Conservation (phyloP, 2,888 invertebrate genomes). For the Leucozona laternaria region DNA sequence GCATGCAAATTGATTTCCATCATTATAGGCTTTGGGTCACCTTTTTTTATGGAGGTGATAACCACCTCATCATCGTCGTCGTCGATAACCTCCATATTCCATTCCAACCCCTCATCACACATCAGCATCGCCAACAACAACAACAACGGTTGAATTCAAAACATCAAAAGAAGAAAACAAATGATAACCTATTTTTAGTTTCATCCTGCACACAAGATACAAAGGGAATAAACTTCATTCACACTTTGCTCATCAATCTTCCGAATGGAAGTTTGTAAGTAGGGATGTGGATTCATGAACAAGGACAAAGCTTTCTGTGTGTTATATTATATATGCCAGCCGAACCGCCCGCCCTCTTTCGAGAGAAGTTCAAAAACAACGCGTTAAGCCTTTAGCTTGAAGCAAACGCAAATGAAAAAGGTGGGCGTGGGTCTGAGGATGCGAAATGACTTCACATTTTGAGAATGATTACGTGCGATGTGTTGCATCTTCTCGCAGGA, state of each 20-base stretch:
- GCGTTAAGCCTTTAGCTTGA: slow-evolving; percentile 38
- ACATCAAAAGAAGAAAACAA: slow-evolving; percentile 59
- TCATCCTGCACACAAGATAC: slow-evolving; percentile 61
- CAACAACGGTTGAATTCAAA: slow-evolving; percentile 2
- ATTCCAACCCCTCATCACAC: not conserved
- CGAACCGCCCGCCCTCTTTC: not conserved
- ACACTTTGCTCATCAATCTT: slow-evolving; percentile 61
- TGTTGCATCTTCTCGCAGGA: slow-evolving; percentile 49
- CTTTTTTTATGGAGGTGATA: slow-evolving; percentile 49
- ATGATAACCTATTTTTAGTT: slow-evolving; percentile 69
- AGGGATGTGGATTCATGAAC: slow-evolving; percentile 38
- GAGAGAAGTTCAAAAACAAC: slow-evolving; percentile 46
- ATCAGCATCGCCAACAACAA: no score
- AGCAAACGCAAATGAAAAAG: slow-evolving; percentile 45
- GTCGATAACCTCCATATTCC: slow-evolving; percentile 20
- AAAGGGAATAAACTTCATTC: slow-evolving; percentile 46
- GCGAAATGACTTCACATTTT: slow-evolving; percentile 58
- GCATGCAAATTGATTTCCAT: slow-evolving; percentile 70
- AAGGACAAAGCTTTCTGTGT: slow-evolving; percentile 40
- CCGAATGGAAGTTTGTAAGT: slow-evolving; percentile 15
- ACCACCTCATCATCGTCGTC: slow-evolving; percentile 2
- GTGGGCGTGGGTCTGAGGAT: not conserved
- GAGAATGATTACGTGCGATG: slow-evolving; percentile 62
- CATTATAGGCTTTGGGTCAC: slow-evolving; percentile 67
- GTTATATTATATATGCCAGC: not conserved